Conservation (phyloP, 2,888 invertebrate species). For the Schizaphis graminum region DNA sequence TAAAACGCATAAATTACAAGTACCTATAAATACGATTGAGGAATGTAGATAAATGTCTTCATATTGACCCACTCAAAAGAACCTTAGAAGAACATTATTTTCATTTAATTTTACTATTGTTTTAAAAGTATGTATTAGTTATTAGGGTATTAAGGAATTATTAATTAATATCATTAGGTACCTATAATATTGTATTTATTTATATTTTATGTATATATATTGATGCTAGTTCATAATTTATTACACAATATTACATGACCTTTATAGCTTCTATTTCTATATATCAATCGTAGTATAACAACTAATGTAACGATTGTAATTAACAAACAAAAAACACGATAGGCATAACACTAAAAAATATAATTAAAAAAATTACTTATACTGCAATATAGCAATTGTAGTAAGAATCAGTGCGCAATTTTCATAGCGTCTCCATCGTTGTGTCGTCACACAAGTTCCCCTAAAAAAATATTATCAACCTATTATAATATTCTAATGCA, state of each 20-base stretch:
- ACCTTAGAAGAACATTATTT: neutral
- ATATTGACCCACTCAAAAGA: neutral
- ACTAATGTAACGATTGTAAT: neutral
- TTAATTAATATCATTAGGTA: neutral
- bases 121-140: neutral
- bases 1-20: neutral
- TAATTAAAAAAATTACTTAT: neutral
- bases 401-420: neutral
- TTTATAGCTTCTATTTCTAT: neutral
- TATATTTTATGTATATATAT: neutral
- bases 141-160: neutral
- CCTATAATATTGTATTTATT: neutral
- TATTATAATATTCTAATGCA: neutral
- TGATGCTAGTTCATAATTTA: neutral
- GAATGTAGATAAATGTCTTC: neutral
- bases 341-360: neutral
- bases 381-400: neutral
- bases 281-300: neutral
- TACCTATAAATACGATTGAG: neutral
- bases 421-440: neutral
- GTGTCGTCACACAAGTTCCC: neutral
- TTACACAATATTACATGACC: neutral
- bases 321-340: neutral
- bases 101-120: neutral
- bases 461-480: neutral